Percentiles rank a stretch among this genome's conserved stretches.
Conservation (phyloP, 2,888 invertebrate species). For the Pachycephus smyrnensis region DNA sequence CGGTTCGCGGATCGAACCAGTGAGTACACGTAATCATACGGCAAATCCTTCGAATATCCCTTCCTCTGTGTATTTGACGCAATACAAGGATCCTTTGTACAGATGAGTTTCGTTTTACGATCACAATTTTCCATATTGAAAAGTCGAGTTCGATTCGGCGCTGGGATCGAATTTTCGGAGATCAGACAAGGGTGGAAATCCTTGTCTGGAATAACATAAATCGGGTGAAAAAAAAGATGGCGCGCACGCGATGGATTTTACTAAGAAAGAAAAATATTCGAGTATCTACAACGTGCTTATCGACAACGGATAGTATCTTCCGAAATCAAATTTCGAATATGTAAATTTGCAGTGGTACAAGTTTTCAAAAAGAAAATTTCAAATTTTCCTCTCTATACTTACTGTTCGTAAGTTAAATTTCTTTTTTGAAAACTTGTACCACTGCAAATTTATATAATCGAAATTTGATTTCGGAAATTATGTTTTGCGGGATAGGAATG, state of each 20-base stretch:
- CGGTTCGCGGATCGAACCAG: slow-evolving; percentile 8
- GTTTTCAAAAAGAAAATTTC: too few relatives aligned
- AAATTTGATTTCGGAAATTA: neutral
- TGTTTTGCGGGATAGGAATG: too few relatives aligned
- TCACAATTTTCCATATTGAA: slow-evolving; percentile 23
- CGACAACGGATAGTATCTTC: too few relatives aligned
- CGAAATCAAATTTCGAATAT: neutral
- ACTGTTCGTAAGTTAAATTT: too few relatives aligned
- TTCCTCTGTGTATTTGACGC: slow-evolving; percentile 15
- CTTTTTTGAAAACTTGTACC: neutral
- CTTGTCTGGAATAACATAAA: neutral
- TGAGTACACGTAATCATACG: slow-evolving; percentile 19
- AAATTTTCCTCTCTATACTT: too few relatives aligned
- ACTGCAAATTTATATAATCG: neutral
- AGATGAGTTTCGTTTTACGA: slow-evolving; percentile 20
- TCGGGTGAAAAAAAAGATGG: neutral
- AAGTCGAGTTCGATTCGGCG: neutral
- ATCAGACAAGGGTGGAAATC: neutral
- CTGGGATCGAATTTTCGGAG: neutral
- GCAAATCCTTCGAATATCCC: slow-evolving; percentile 11
- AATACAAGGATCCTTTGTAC: slow-evolving; percentile 3
- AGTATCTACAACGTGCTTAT: too few relatives aligned
- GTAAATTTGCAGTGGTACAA: too few relatives aligned
- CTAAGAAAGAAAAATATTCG: neutral
- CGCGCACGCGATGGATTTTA: neutral